Evolutionary conservation across 2,888 invertebrate species (phyloP), one percentile per base, ranked within the genome.

Genomic region (Epirrita christyi): DNA sequence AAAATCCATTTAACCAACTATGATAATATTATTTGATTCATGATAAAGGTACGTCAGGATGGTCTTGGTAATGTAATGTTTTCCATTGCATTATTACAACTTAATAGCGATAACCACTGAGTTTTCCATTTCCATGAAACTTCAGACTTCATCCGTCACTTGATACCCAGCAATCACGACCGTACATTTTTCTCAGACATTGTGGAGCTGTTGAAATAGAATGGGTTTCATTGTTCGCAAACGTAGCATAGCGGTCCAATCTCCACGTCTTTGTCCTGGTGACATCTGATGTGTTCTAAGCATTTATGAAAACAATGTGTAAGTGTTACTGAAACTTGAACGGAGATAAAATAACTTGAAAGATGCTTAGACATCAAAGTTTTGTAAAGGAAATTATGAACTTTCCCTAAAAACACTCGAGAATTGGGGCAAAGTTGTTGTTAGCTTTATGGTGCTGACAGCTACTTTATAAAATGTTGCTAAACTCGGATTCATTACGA

Each of bases 211-310:
- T 57, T 61, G 71, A 63, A 50, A 57, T 41, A 58, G 61, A 73
- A 69, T 62, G 58, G 8, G 63, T 70, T 70, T 69, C 63, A 70
- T 79, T 74, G 73, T 73, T 73, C 63, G 59, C 48, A 59, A 65
- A 62, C 59, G 64, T 60, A 50, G 4, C 21, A 21, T 4, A 3
- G 53, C 37, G 51, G 57, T 67, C 63, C 66, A 55, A 68, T 64
- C 66, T 59, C 48, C 27, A 51, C 11, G 55, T 58, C 63, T 66
- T 68, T 73, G 67, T 70, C 53, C 38, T 21, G 29, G 38, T 52
- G 67, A 64, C 62, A 60, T 65, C 59, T 65, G 52, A 63, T 59
- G 53, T 52, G 50, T 49, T 42, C 48, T 55, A 50, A 63, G 52
- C 56, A 55, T 55, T 46, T 9, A 27, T 46, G 45, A 34, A 49